Evolutionary conservation across 2,888 invertebrate species (phyloP).

Genomic region (Smittia aterrima): DNA sequence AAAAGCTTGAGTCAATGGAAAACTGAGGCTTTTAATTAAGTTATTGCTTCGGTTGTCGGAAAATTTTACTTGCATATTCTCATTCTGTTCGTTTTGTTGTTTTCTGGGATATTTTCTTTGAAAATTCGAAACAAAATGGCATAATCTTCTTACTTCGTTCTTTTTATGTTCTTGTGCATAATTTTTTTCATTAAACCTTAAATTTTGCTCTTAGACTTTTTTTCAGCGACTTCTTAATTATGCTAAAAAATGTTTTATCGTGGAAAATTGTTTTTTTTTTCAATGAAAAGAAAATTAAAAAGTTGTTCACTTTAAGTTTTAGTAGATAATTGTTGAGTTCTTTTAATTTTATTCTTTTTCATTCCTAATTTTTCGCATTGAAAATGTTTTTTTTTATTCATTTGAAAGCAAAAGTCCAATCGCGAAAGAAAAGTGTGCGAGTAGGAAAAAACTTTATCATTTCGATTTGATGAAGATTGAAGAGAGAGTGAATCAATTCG

Average conservation of each 20-base stretch:
- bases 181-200: conserved; percentile 2
- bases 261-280: neutral
- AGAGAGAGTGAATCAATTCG: conserved; percentile 3
- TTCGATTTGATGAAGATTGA: neutral
- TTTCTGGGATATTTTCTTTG: neutral
- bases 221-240: conserved; percentile 21
- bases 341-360: neutral
- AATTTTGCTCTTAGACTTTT: conserved; percentile 15
- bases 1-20: neutral
- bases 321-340: neutral
- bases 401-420: conserved; percentile 12
- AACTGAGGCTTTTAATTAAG: neutral
- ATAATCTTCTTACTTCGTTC: neutral
- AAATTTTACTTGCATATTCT: conserved; percentile 34
- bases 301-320: neutral
- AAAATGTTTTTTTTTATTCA: neutral
- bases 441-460: neutral
- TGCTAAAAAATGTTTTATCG: conserved; percentile 7
- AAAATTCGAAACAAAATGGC: neutral
- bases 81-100: neutral
- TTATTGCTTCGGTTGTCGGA: conserved; percentile 11
- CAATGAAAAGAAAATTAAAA: conserved; percentile 12
- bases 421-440: neutral
- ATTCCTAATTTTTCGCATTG: conserved; percentile 1
- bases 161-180: conserved; percentile 20